Base-by-base conservation (phyloP, 1,140 invertebrate genomes). In the Coenobita brevimanus region DNA sequence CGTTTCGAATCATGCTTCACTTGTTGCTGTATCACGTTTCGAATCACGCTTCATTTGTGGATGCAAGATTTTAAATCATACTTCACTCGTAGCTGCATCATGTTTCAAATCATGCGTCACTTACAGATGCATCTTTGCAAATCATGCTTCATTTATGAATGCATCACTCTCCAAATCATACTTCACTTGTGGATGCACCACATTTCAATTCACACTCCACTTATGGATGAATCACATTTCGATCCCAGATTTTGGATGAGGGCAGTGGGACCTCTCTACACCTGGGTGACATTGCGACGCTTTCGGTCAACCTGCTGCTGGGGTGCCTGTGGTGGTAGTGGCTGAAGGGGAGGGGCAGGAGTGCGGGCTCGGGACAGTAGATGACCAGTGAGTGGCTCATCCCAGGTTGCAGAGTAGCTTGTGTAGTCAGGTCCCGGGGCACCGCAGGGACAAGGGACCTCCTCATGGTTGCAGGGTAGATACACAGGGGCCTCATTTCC, bases 311-410 rank as follows among this genome's bases (percentile, higher is more conserved):
- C 89, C 57, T 86, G 85, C 87, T 73, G 83, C 38, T 85, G 85
- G 36, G 41, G 76, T 27, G 79, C 78, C 2, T 75, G 24, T 79
- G 60, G 33, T 36, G 69, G 36, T 54, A 78, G 6, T 50, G 82
- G 76, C 62, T n/a, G 82, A 73, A 27, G 82, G 30, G 67, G 50
- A 43, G 86, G 80, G 46, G 62, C 60, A 27, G 54, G 76, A 71
- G 83, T 85, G 43, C 81, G 89, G 43, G 86, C 80, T 13, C 89
- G 89, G n/a, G 86, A 78, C 27, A 90, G 82, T 43, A 90, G 78
- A n/a, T 90, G 89, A n/a, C 89, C 89, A 2, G 89, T 90, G 43
- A 90, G 67, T 3, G 89, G 89, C 43, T 90, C 89, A 75, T 90
- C 89, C 89, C 89, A 90, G 64, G 89, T 36, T 46, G 82, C 81